A percentile compares a stretch with the other conserved stretches of the same genome.
Conservation (phyloP, 2,797 vertebrate genomes). For the Hippocampus kuda region DNA sequence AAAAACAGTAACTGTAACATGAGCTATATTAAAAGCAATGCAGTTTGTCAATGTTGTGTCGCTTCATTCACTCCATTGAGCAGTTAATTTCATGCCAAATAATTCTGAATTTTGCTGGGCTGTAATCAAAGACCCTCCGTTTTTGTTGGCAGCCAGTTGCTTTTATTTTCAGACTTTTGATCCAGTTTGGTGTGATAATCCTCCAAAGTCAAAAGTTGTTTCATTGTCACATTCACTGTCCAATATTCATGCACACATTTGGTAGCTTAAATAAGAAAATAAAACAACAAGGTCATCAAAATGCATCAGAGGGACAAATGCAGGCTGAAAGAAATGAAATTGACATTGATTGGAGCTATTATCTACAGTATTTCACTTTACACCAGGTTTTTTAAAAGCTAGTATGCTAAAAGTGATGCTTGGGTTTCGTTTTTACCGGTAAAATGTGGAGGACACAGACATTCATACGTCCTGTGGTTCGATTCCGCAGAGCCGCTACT, state of each 20-base stretch:
- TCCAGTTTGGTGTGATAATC: not conserved
- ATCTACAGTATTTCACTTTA: not conserved
- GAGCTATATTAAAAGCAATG: not conserved
- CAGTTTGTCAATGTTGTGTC: not conserved
- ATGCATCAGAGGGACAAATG: not conserved
- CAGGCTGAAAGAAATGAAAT: not conserved
- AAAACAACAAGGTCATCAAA: not conserved
- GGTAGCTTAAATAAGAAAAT: not conserved
- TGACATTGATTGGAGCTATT: not conserved
- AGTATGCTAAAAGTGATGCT: not conserved
- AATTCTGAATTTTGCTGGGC: not conserved
- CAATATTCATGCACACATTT: not conserved
- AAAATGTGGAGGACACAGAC: slow-evolving; percentile 65
- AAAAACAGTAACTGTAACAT: not conserved
- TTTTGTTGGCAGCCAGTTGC: not conserved
- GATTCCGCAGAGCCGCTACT: slow-evolving; percentile 52
- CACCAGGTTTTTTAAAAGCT: not conserved
- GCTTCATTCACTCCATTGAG: not conserved
- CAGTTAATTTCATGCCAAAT: not conserved
- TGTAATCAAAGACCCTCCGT: not conserved
- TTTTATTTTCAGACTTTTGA: not conserved
- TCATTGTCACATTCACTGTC: not conserved
- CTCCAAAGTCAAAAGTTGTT: not conserved
- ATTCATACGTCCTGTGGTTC: slow-evolving; percentile 60
- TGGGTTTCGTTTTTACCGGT: slow-evolving; percentile 63